Evolutionary conservation across 2,113 vertebrate species (phyloP), one percentile per base, ranked within the genome.

Genomic region (Lamprotornis superbus): DNA sequence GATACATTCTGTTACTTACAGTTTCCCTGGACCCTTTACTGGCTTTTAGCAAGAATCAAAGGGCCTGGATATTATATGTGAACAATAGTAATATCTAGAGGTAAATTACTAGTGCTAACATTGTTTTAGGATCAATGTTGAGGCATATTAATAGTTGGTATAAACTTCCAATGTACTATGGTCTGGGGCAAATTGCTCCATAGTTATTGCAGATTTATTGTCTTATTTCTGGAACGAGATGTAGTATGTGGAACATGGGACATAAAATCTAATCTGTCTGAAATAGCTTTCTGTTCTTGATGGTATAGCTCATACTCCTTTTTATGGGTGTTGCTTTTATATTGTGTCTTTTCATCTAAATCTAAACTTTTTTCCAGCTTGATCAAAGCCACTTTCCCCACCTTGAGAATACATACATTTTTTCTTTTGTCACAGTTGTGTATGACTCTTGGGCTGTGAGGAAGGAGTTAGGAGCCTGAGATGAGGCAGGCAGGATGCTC

Each of bases 241-340:
- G 40, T 68, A 42, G 19, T 35, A 14, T 47, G 8, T 55, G 59
- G 80, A 68, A 77, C 49, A 42, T 24, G 30, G 49, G 63, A 76
- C 57, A 64, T 80, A 80, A 93, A 91, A 80, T 52, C 73, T 56
- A 69, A 73, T 89, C 40, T 17, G 5, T 60, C 63, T 93, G 80
- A 86, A 89, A 83, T 60, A 39, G 53, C 21, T 73, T 91, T 93
- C 49, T 80, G 33, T 35, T 91, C 46, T 83, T 9, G 17, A 59
- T 49, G 19, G 10, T 87, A 59, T n/a, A 57, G 46, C 53, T 95
- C 55, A 42, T 28, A 30, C 33, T 64, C 49, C 33, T 77, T 86
- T 86, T 80, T n/a, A 79, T 56, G 55, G 46, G 7, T 83, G n/a
- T 69, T 91, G 30, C 21, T 73, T 89, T 89, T 89, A 50, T 86